Evolutionary conservation across 2,113 vertebrate genomes (phyloP).

Genomic region (Salvelinus sp.): DNA sequence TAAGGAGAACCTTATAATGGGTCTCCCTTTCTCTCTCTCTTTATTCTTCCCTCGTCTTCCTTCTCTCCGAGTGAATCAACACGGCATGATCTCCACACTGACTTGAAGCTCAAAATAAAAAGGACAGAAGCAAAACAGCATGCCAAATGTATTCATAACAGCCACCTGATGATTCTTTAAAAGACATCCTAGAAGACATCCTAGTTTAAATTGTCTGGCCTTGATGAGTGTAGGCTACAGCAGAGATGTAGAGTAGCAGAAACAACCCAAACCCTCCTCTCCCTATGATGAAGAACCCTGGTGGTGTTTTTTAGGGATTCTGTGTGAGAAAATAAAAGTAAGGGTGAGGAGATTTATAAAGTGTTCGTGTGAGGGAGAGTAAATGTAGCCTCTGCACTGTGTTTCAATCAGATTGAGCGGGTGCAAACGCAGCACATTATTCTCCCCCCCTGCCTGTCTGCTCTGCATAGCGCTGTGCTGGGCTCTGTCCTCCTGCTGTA

Average conservation of each 20-base stretch:
- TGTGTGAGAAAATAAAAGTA: conserved; percentile 42
- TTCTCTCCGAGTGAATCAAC: conserved; percentile 28
- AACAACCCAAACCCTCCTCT: not conserved
- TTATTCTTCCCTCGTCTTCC: not conserved
- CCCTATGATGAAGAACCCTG: conserved; percentile 46
- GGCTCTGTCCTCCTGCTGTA: conserved; percentile 69
- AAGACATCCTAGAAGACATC: not conserved
- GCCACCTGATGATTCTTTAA: conserved; percentile 52
- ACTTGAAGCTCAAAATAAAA: not conserved
- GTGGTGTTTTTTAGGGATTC: conserved; percentile 47
- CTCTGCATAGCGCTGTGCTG: conserved; percentile 73
- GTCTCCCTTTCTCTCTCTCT: not conserved
- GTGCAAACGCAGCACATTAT: conserved; percentile 72
- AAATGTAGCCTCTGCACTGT: conserved; percentile 50
- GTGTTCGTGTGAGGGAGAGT: conserved; percentile 57
- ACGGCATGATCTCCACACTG: conserved; percentile 25
- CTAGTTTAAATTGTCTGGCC: conserved; percentile 11
- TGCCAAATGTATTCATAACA: conserved; percentile 32
- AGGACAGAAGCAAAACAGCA: not conserved
- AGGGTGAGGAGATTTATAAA: conserved; percentile 59
- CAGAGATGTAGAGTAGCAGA: too few relatives aligned
- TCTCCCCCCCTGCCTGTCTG: conserved; percentile 47
- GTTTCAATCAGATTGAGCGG: conserved; percentile 71
- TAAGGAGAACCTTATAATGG: not conserved
- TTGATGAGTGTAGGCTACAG: too few relatives aligned